A percentile compares a stretch with the other conserved stretches of the same genome.
Evolutionary conservation across 2,888 invertebrate genomes (phyloP).

Genomic region (Spilarctia lutea): DNA sequence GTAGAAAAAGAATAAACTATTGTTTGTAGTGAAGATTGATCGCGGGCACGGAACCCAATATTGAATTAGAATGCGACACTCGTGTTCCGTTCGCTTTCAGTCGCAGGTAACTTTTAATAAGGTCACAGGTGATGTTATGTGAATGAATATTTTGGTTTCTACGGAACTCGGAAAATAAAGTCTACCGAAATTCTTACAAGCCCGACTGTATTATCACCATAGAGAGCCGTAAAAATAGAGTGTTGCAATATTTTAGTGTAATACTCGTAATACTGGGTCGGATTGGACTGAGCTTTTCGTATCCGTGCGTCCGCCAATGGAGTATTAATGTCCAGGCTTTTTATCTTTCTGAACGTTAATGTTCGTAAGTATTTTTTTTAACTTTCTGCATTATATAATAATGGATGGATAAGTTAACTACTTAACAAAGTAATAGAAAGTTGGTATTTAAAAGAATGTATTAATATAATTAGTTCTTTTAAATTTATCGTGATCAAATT

Average conservation of each 20-base stretch:
- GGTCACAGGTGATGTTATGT: conserved; percentile 43
- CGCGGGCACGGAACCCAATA: conserved; percentile 35
- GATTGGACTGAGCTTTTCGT: conserved; percentile 25
- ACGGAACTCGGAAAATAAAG: conserved; percentile 29
- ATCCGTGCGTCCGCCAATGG: conserved; percentile 19
- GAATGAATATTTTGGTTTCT: conserved; percentile 39
- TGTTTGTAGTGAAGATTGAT: conserved; percentile 49
- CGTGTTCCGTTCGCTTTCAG: conserved; percentile 25
- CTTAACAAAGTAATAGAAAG: not conserved
- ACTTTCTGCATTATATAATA: not conserved
- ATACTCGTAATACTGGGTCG: conserved; percentile 32
- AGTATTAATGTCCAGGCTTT: conserved; percentile 21
- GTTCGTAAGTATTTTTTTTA: conserved; percentile 14
- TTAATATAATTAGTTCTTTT: too few species aligned
- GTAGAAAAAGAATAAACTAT: conserved; percentile 43
- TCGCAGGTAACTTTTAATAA: conserved; percentile 47
- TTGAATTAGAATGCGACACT: conserved; percentile 44
- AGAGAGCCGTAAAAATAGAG: conserved; percentile 34
- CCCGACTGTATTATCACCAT: conserved; percentile 35
- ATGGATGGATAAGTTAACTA: not conserved
- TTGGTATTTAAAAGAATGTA: too few species aligned
- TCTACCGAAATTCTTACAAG: conserved; percentile 34
- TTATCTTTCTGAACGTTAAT: conserved; percentile 18
- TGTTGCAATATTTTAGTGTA: conserved; percentile 39
- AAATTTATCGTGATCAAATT: too few species aligned